Conservation (phyloP, 2,113 vertebrate genomes). For the Tursiops truncatus region DNA sequence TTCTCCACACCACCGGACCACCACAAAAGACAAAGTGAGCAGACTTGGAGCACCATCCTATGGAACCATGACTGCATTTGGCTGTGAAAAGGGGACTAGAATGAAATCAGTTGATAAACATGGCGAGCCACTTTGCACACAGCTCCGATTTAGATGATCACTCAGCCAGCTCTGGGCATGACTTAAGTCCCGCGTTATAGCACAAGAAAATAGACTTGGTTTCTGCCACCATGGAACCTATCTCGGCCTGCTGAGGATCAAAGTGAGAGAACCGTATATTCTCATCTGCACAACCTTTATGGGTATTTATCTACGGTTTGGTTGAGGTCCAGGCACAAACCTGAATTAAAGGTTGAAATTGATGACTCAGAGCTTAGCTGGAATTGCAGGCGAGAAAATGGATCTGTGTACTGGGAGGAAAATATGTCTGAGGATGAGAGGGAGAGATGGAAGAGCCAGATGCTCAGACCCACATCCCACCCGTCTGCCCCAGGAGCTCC, state of each 20-base stretch:
- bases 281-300: slow-evolving; percentile 60
- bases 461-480: neutral
- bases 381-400: slow-evolving; percentile 49
- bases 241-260: slow-evolving; percentile 47
- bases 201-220: slow-evolving; percentile 68
- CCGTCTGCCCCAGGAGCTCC: neutral
- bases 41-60: neutral
- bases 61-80: neutral
- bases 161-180: slow-evolving; percentile 34
- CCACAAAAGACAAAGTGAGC: neutral
- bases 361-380: slow-evolving; percentile 71
- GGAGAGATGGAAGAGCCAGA: neutral
- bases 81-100: neutral
- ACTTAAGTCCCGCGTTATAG: slow-evolving; percentile 30
- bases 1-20: neutral
- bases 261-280: slow-evolving; percentile 32
- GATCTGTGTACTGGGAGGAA: slow-evolving; percentile 44
- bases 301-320: slow-evolving; percentile 65
- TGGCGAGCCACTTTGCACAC: neutral
- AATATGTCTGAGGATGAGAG: neutral
- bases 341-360: slow-evolving; percentile 70
- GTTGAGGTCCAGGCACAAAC: slow-evolving; percentile 65
- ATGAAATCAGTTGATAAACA: slow-evolving; percentile 23
- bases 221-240: slow-evolving; percentile 21
- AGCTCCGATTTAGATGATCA: neutral